These are phyloP conservation scores for Propsilocerus akamusi DNA, from an alignment of 1,140 invertebrate species.

Conservation along the genomic window DNA sequence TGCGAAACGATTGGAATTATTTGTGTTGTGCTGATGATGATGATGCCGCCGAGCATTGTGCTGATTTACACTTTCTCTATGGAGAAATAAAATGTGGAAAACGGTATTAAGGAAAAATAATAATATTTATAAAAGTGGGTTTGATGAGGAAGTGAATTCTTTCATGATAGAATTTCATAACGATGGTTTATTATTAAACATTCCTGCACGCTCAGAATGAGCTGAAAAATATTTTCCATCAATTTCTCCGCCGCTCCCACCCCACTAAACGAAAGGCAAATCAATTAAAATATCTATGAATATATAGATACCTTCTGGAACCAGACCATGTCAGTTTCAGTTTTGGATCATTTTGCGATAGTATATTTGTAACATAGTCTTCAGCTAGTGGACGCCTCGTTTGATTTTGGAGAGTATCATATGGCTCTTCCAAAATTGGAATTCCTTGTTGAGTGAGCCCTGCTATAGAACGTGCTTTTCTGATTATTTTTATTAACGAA, in stretches of 20 bases:
- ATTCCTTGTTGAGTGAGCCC: background rate
- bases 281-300: no score
- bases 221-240: no score
- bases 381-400: background rate
- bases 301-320: no score
- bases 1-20: background rate
- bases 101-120: no score
- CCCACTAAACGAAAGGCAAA: no score
- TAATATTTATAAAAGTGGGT: no score
- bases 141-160: no score
- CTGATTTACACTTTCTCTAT: background rate
- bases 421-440: background rate
- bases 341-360: background rate
- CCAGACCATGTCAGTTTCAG: background rate
- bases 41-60: background rate
- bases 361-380: no score
- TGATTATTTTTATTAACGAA: background rate
- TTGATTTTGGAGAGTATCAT: background rate
- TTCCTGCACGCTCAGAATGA: no score
- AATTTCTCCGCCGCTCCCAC: no score
- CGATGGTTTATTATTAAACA: no score
- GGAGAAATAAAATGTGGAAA: background rate
- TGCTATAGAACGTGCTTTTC: background rate
- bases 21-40: background rate
- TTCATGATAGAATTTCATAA: no score